Percentiles rank a stretch among this genome's conserved stretches.
Conservation (phyloP, 2,888 invertebrate species). For the Yponomeuta evonymella region DNA sequence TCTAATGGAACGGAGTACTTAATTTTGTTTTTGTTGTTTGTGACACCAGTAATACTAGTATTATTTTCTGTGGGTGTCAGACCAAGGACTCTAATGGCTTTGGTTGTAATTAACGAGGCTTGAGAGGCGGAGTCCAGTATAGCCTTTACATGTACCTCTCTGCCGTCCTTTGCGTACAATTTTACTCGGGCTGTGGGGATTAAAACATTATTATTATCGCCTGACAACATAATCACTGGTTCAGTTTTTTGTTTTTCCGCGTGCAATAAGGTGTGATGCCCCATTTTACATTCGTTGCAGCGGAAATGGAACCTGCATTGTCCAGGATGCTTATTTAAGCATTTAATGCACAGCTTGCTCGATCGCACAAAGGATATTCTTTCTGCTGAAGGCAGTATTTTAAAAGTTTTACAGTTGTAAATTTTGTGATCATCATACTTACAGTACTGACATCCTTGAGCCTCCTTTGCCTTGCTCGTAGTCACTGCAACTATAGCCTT, state of each 20-base stretch:
- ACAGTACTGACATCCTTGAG: neutral
- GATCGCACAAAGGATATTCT: neutral
- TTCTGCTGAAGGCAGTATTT: neutral
- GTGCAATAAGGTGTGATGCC: conserved; percentile 20
- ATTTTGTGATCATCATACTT: neutral
- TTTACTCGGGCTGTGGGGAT: conserved; percentile 12
- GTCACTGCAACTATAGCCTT: no score
- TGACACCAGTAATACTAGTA: neutral
- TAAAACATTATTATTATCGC: conserved; percentile 19
- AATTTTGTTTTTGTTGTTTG: neutral
- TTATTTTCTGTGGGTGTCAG: neutral
- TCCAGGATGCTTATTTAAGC: conserved; percentile 6
- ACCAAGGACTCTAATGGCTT: neutral
- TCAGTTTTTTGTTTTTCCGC: conserved; percentile 22
- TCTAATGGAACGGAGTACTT: conserved; percentile 1
- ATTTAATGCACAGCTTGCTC: neutral
- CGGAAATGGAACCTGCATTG: neutral
- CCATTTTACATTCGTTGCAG: neutral
- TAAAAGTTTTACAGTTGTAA: neutral
- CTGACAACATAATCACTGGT: conserved; percentile 24
- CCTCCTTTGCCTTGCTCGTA: no score
- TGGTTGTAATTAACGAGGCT: conserved; percentile 2
- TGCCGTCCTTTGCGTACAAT: neutral
- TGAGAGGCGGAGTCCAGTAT: conserved; percentile 11
- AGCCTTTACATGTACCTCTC: neutral